Evolutionary conservation across 2,888 invertebrate species (phyloP), one percentile per base, ranked within the genome.

Genomic region (Drosophila pseudotakahashii): DNA sequence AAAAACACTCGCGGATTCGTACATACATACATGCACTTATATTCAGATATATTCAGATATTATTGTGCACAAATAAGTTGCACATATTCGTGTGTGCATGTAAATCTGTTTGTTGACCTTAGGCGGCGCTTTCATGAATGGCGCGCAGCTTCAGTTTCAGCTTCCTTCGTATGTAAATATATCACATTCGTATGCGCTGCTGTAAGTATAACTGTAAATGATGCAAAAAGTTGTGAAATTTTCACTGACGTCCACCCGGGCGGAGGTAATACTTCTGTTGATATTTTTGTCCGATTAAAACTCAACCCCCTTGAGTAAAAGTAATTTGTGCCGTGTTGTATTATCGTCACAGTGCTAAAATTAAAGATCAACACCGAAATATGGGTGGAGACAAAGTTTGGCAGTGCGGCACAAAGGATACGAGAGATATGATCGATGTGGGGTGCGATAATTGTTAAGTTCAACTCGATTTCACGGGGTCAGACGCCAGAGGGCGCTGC

Each of bases 81-180:
- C 54, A 60, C 58, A 60, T 42, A 67, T 41, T 16, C 41, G 10
- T 41, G 47, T 51, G n/a, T 37, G 53, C 44, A 60, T 64, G 45
- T 39, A 74, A 51, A 58, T 68, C 79, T 81, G 79, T 88, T 81
- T 85, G 70, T 88, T 81, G 85, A 81, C 81, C 88, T 85, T 81
- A 71, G 51, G 39, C 51, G 52, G 44, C 57, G 51, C 53, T 59
- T 84, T 85, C 76, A 82, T 81, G 83, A 81, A 81, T 88, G 81
- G 68, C 70, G 44, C 32, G 39, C 70, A 66, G 66, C 68, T 42
- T 42, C 42, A 41, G 14, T 1, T 26, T 41, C 19, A 19, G 11
- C 45, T 69, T 66, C 70, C 66, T 55, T 57, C 55, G 57, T 11
- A 39, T 68, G 44, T 30, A 45, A 68, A 68, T 44, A 16, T 10